phyloP scores from a whole-genome alignment of 2,113 vertebrate genomes.

The Machaerirhynchus nigripectus region DNA sequence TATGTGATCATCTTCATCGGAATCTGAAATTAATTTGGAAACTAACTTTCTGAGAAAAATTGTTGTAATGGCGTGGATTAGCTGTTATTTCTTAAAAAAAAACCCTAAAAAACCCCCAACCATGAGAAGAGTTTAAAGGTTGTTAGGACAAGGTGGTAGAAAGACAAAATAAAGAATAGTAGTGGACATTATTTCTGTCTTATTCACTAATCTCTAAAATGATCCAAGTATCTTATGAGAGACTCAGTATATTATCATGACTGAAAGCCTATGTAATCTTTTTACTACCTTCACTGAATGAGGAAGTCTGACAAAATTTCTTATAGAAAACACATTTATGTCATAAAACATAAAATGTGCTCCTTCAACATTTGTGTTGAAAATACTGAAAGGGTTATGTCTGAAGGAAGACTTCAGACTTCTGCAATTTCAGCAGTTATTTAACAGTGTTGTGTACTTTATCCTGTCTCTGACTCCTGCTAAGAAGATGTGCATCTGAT shows the following conservation, averaged over 20 bases:
- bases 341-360: neutral
- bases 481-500: constrained; percentile 34
- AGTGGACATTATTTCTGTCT: neutral
- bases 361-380: neutral
- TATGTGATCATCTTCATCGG: neutral
- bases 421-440: constrained; percentile 9
- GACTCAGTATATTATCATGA: neutral
- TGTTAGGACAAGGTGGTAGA: neutral
- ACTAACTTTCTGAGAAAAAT: neutral
- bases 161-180: neutral
- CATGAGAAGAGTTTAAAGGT: neutral
- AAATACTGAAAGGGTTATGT: neutral
- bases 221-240: neutral
- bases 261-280: neutral
- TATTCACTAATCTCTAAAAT: neutral
- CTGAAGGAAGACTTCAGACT: neutral
- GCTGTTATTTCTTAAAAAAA: neutral
- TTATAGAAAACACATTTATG: neutral
- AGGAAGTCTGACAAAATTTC: neutral
- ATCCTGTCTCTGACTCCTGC: neutral
- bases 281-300: neutral
- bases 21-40: neutral
- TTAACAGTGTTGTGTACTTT: neutral
- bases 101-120: too few relatives aligned
- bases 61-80: neutral